These are phyloP conservation scores for Merodon equestris DNA, from an alignment of 2,888 invertebrate genomes.

Conservation along the genomic window DNA sequence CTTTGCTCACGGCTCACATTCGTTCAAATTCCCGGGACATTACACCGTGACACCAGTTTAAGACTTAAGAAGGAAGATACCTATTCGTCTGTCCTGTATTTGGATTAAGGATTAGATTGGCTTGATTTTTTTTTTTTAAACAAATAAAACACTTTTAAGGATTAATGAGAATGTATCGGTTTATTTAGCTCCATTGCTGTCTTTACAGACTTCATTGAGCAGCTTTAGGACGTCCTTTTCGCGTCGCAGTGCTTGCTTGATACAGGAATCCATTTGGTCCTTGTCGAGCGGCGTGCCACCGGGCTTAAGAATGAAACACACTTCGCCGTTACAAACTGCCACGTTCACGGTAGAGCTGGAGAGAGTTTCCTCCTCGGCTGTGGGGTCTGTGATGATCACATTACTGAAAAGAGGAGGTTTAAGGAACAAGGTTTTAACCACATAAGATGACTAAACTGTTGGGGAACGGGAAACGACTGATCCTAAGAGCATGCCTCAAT, in stretches of 20 bases:
- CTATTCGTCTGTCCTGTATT: conserved; percentile 23
- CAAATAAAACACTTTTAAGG: conserved; percentile 41
- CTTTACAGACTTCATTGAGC: conserved; percentile 59
- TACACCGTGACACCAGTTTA: conserved; percentile 85
- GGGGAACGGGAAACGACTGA: too few relatives aligned
- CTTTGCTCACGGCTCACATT: conserved; percentile 89
- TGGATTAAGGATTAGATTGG: conserved; percentile 43
- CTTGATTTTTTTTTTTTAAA: conserved; percentile 52
- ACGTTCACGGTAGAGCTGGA: conserved; percentile 84
- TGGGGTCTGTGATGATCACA: conserved; percentile 87
- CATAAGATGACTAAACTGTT: too few relatives aligned
- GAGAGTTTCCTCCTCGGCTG: conserved; percentile 89
- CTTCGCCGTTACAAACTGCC: conserved; percentile 82
- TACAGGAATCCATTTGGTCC: conserved; percentile 81
- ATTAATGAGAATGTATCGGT: conserved; percentile 24
- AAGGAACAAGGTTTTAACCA: too few relatives aligned
- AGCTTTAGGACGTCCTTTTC: conserved; percentile 79
- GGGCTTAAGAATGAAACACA: conserved; percentile 87
- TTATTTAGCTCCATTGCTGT: conserved; percentile 43
- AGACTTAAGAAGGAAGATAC: conserved; percentile 31
- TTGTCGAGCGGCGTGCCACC: conserved; percentile 84
- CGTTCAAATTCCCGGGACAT: conserved; percentile 93
- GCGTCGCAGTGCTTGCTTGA: conserved; percentile 82
- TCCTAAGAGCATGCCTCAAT: too few relatives aligned
- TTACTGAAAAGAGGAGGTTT: conserved; percentile 81